These are phyloP conservation scores for Podotricha telesiphe DNA, from an alignment of 2,888 invertebrate species.

Conservation along the genomic window DNA sequence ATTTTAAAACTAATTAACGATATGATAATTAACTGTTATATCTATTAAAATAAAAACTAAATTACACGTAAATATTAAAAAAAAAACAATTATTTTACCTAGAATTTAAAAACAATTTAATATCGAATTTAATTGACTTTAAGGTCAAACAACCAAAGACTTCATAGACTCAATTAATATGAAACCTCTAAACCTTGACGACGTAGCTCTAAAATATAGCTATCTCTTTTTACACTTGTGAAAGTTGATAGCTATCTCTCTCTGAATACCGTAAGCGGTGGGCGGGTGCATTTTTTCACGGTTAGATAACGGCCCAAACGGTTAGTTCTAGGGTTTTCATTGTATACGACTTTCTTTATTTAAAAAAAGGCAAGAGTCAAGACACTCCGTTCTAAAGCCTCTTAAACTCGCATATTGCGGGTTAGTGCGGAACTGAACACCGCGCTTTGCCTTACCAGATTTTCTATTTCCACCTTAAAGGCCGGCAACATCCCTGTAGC, in stretches of 20 bases:
- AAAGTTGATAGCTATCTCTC: conserved; percentile 54
- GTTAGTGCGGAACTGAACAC: too few relatives aligned
- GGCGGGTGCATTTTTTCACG: conserved; percentile 79
- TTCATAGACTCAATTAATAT: conserved; percentile 63
- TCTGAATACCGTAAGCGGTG: conserved; percentile 81
- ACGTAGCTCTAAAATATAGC: conserved; percentile 59
- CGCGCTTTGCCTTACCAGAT: too few relatives aligned
- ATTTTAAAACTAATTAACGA: background rate
- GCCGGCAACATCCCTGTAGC: too few relatives aligned
- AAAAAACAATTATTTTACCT: background rate
- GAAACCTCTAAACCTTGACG: conserved; percentile 60
- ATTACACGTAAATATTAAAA: background rate
- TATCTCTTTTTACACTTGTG: conserved; percentile 54
- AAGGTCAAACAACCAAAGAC: conserved; percentile 50
- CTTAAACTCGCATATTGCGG: too few relatives aligned
- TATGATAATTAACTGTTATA: background rate
- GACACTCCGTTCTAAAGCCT: background rate
- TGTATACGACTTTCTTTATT: conserved; percentile 38
- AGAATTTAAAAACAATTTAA: conserved; percentile 27
- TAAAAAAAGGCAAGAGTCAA: background rate
- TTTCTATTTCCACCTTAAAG: too few relatives aligned
- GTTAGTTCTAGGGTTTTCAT: conserved; percentile 43
- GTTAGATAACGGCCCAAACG: conserved; percentile 77
- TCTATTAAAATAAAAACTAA: background rate
- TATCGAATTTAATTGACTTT: conserved; percentile 40